These are phyloP conservation scores for Erannis defoliaria DNA, from an alignment of 2,888 invertebrate species.

Conservation along the genomic window DNA sequence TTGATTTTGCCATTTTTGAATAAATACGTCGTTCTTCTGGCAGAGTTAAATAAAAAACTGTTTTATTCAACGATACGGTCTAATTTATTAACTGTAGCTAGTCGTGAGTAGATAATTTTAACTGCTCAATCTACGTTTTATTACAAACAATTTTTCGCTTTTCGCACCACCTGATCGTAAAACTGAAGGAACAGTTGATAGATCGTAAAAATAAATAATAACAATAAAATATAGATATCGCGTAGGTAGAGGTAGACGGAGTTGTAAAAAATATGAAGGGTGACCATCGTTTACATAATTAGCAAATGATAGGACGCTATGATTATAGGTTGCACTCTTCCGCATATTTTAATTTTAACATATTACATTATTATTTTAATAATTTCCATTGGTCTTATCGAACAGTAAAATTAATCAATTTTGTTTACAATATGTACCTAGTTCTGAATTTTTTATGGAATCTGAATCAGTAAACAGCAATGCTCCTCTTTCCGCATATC, in stretches of 20 bases:
- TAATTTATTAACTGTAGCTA: constrained; percentile 19
- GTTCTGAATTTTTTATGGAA: not conserved
- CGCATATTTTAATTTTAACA: too few relatives aligned
- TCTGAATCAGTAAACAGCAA: constrained; percentile 20
- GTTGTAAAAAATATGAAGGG: constrained; percentile 33
- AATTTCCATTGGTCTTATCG: too few relatives aligned
- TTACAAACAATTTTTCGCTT: constrained; percentile 37
- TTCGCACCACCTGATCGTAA: constrained; percentile 41
- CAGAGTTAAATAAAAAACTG: constrained; percentile 4
- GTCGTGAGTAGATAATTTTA: constrained; percentile 18
- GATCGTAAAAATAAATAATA: constrained; percentile 32
- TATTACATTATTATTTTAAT: too few relatives aligned
- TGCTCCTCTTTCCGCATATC: constrained; percentile 68
- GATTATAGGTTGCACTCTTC: not conserved
- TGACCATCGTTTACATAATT: constrained; percentile 34
- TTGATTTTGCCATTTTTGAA: constrained; percentile 38
- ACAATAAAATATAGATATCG: constrained; percentile 37
- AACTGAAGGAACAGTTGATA: constrained; percentile 32
- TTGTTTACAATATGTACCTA: not conserved
- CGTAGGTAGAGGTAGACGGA: constrained; percentile 33
- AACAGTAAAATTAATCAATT: not conserved
- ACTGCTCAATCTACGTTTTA: constrained; percentile 24
- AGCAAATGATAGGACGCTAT: not conserved
- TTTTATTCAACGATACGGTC: constrained; percentile 6
- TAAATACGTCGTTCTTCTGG: constrained; percentile 10